phyloP scores from a whole-genome alignment of 2,797 vertebrate genomes.

The Gymnoscopelus microlampas region DNA sequence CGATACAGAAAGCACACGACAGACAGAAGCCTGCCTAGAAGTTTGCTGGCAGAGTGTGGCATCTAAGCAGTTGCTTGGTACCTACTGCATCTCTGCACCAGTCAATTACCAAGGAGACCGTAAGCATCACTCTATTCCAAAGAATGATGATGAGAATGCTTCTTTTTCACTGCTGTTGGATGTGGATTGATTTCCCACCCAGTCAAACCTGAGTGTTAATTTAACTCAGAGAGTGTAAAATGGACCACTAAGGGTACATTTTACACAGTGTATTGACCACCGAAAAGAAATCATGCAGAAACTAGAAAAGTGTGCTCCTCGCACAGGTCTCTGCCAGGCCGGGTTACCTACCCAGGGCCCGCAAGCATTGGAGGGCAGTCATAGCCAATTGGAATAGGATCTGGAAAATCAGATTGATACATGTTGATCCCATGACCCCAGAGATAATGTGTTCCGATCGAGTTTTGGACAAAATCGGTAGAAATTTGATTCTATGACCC shows the following conservation, averaged over 20 bases:
- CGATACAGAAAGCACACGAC: constrained; percentile 57
- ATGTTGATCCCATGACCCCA: too few relatives aligned
- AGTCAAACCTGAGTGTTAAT: too few relatives aligned
- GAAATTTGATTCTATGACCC: too few relatives aligned
- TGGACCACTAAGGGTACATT: neutral
- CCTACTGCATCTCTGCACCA: constrained; percentile 46
- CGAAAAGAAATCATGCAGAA: too few relatives aligned
- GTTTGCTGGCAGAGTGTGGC: constrained; percentile 57
- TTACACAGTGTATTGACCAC: constrained; percentile 30
- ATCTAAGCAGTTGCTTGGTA: constrained; percentile 58
- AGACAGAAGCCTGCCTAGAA: constrained; percentile 48
- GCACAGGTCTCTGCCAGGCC: too few relatives aligned
- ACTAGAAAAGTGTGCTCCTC: too few relatives aligned
- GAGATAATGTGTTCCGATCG: too few relatives aligned
- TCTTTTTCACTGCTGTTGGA: constrained; percentile 26
- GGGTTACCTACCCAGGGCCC: too few relatives aligned
- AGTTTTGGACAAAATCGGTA: too few relatives aligned
- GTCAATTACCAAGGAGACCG: constrained; percentile 42
- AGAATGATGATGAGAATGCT: constrained; percentile 38
- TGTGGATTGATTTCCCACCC: constrained; percentile 26
- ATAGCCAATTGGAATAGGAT: too few relatives aligned
- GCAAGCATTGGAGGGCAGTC: neutral
- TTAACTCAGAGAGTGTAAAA: too few relatives aligned
- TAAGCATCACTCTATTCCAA: constrained; percentile 43
- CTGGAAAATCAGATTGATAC: too few relatives aligned